Conservation (phyloP, 1,140 invertebrate genomes). For the Calliphora vicina region DNA sequence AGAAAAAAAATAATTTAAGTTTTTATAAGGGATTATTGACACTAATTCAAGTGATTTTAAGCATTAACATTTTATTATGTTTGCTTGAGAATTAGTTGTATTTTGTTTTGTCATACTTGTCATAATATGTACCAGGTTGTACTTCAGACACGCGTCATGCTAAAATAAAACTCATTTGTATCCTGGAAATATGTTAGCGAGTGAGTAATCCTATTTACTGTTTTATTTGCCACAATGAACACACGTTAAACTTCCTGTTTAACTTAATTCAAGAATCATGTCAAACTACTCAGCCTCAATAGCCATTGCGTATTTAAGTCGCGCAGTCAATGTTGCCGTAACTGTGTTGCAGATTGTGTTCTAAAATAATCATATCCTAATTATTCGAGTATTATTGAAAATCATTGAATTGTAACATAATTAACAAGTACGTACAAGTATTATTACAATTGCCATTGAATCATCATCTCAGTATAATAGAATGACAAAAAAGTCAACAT, state of each 20-base stretch:
- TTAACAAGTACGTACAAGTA: slow-evolving; percentile 42
- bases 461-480: no score
- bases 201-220: not conserved
- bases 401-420: slow-evolving; percentile 55
- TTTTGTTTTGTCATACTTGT: not conserved
- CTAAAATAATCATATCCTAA: slow-evolving; percentile 45
- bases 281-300: not conserved
- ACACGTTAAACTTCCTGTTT: slow-evolving; percentile 27
- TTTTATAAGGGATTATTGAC: not conserved
- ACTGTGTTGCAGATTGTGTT: not conserved
- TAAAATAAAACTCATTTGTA: not conserved
- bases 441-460: not conserved
- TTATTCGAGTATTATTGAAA: slow-evolving; percentile 61
- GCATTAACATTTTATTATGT: not conserved
- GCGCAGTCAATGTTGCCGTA: no score
- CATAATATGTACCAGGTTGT: not conserved
- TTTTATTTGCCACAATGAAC: not conserved
- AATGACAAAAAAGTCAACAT: no score
- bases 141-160: not conserved
- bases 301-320: not conserved
- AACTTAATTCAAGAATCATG: slow-evolving; percentile 22
- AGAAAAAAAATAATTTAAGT: not conserved
- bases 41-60: not conserved
- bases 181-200: not conserved
- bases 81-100: not conserved